phyloP scores from a whole-genome alignment of 30 jellyfish, hydroid and myxozoan genomes.

The Nemopilema nomurai region DNA sequence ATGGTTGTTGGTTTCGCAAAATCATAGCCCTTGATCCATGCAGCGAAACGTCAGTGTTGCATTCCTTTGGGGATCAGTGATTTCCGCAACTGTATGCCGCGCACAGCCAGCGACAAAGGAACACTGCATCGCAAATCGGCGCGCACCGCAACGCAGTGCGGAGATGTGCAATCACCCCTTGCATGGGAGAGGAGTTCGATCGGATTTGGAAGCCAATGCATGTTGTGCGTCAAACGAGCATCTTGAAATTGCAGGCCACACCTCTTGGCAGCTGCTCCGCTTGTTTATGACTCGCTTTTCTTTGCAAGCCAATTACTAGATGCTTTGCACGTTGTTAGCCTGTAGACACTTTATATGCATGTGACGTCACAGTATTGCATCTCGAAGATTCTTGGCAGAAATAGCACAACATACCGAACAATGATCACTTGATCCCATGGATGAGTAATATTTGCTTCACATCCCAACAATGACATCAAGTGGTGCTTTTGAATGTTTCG shows the following conservation, averaged over 20 bases:
- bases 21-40: neutral
- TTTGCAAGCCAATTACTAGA: neutral
- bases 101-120: neutral
- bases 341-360: neutral
- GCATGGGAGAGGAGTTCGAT: neutral
- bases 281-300: neutral
- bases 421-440: neutral
- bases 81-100: neutral
- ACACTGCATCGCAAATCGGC: neutral
- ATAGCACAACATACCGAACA: neutral
- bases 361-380: neutral
- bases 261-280: neutral
- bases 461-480: too few species aligned
- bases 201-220: neutral
- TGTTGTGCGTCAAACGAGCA: neutral
- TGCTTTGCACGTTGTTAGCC: neutral
- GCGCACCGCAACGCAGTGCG: neutral
- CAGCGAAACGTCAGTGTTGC: neutral
- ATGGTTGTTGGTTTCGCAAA: too few species aligned
- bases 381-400: neutral
- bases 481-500: too few species aligned
- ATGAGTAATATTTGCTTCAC: too few species aligned
- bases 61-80: neutral
- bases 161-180: neutral
- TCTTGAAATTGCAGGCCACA: neutral